Base-by-base conservation (phyloP, 2,888 invertebrate species). In the Drosophila trichaetosa region DNA sequence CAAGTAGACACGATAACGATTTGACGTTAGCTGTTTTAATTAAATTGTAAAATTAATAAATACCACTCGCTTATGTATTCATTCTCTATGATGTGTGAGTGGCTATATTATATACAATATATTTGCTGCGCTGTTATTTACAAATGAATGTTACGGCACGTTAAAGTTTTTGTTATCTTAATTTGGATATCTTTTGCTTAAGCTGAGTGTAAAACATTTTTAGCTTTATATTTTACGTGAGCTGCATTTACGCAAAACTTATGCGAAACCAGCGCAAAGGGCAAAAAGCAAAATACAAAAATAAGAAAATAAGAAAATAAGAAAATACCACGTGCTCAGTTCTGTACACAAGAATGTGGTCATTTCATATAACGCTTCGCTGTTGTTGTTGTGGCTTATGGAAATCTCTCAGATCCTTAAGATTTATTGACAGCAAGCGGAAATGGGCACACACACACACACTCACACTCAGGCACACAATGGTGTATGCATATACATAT, bases 361-460 rank as follows among this genome's bases (percentile, higher is more conserved):
- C 40, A 57, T 40, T 57, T 40, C 57, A 8, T 40, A 29, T 40
- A 56, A 27, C 11, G 38, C 18, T 18, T 4, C 13, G 18, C 11
- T 16, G 53, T 18, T 24, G 27, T 24, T 72, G 54, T 31, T 52
- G 27, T 67, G 63, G 68, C 67, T 80, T 83, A 42, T 74, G 57
- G 42, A 54, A 80, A 80, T 78, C 63, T 68, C 36, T 51, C 21
- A 73, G 81, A 81, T 89, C 81, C 79, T 81, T 58, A 69, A 87
- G 76, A 79, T 83, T 83, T 87, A 89, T 89, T 89, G 89, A 76
- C 84, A 83, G 68, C 57, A 49, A 69, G 60, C 84, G 81, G 84
- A 89, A 83, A 84, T 75, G 69, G 29, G 71, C 68, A 64, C 34
- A 66, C 34, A 40, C 18, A 36, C 29, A 29, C 29, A 29, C 27